phyloP scores from a whole-genome alignment of 1,140 invertebrate genomes.

The Rhopalosiphum padi region DNA sequence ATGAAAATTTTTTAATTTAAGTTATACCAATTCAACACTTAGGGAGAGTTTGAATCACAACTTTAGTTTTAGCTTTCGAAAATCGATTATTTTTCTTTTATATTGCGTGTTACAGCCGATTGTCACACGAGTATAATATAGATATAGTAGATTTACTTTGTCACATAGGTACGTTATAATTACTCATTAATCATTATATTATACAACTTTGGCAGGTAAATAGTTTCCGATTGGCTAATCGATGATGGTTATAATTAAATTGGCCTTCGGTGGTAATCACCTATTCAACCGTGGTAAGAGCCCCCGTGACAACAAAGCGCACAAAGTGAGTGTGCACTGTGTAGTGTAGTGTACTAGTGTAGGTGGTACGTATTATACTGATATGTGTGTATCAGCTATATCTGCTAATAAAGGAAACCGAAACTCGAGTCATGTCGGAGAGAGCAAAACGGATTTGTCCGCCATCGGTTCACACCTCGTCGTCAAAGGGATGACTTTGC shows the following conservation, averaged over 20 bases:
- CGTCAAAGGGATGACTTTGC: neutral
- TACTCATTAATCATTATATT: neutral
- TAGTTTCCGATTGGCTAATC: neutral
- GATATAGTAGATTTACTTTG: too few species aligned
- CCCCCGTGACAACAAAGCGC: neutral
- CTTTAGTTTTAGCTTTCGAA: too few species aligned
- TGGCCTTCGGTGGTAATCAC: neutral
- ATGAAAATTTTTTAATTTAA: too few species aligned
- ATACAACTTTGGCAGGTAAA: neutral
- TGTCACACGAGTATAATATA: too few species aligned
- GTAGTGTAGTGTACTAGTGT: neutral
- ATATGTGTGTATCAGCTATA: neutral
- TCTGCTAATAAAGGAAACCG: conserved; percentile 19
- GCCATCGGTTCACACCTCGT: neutral
- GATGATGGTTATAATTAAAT: neutral
- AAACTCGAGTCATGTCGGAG: neutral
- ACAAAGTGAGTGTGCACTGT: neutral
- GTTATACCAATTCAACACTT: too few species aligned
- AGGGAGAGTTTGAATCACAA: too few species aligned
- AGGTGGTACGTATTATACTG: neutral
- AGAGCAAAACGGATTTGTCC: conserved; percentile 17
- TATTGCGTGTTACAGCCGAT: neutral
- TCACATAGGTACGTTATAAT: neutral
- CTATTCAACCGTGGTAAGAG: neutral
- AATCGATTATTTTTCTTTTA: too few species aligned